A percentile compares a stretch with the other conserved stretches of the same genome.
Evolutionary conservation across 2,888 invertebrate species (phyloP).

Genomic region (Pterostichus madidus): DNA sequence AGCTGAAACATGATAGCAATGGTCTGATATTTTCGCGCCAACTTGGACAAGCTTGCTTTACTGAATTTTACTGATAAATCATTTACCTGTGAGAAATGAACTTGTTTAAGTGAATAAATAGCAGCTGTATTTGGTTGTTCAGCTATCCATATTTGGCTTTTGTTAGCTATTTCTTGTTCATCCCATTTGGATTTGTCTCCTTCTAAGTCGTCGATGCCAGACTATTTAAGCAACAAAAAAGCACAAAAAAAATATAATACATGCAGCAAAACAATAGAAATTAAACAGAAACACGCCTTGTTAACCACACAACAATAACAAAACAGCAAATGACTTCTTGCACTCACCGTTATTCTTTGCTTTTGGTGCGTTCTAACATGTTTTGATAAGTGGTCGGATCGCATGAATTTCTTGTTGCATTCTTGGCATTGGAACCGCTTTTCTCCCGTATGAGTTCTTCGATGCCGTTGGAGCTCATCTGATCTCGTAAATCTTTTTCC

Average conservation of each 20-base stretch:
- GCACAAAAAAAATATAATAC: constrained; percentile 56
- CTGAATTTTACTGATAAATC: constrained; percentile 34
- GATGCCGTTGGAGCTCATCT: constrained; percentile 88
- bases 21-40: constrained; percentile 5
- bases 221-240: constrained; percentile 60
- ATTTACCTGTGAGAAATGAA: constrained; percentile 72
- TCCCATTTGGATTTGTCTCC: constrained; percentile 61
- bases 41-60: constrained; percentile 2
- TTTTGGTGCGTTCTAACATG: constrained; percentile 93
- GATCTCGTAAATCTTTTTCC: constrained; percentile 89
- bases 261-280: constrained; percentile 52
- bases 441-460: constrained; percentile 95
- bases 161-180: constrained; percentile 29
- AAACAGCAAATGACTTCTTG: background rate
- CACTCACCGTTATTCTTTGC: constrained; percentile 80
- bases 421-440: constrained; percentile 94
- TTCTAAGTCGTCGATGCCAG: constrained; percentile 43
- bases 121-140: constrained; percentile 56
- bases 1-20: background rate
- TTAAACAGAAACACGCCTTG: constrained; percentile 44
- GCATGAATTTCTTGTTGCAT: constrained; percentile 94
- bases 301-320: constrained; percentile 1
- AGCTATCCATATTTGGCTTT: constrained; percentile 61
- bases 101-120: constrained; percentile 70
- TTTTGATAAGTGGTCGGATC: constrained; percentile 93